Evolutionary conservation across 2,888 invertebrate species (phyloP).

Genomic region (Boloria euphrosyne): DNA sequence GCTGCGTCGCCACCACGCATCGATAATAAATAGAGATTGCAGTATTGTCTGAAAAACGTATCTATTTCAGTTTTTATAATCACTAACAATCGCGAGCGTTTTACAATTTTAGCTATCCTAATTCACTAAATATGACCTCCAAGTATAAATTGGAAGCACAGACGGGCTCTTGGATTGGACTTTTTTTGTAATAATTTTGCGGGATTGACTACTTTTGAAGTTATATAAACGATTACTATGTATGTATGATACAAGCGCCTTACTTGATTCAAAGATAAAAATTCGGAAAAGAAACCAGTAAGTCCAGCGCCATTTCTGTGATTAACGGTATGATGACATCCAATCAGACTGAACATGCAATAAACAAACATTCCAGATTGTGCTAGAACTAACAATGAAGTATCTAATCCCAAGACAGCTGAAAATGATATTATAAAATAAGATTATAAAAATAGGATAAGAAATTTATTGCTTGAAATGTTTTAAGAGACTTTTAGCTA

Average conservation of each 20-base stretch:
- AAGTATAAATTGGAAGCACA: too few relatives aligned
- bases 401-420: slow-evolving; percentile 85
- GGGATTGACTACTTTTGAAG: too few relatives aligned
- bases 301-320: slow-evolving; percentile 80
- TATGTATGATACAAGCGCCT: background rate
- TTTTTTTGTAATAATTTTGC: too few relatives aligned
- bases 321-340: slow-evolving; percentile 85
- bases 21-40: slow-evolving; percentile 90
- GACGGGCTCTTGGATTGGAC: too few relatives aligned
- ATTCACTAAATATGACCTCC: too few relatives aligned
- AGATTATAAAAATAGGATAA: background rate
- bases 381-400: slow-evolving; percentile 91
- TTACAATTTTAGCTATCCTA: too few relatives aligned
- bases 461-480: slow-evolving; percentile 49
- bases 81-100: too few relatives aligned
- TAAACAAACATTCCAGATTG: slow-evolving; percentile 95
- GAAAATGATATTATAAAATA: slow-evolving; percentile 18
- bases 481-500: background rate
- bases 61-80: background rate
- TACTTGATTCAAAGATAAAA: slow-evolving; percentile 88
- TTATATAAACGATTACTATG: too few relatives aligned
- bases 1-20: slow-evolving; percentile 89
- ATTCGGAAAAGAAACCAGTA: slow-evolving; percentile 87
- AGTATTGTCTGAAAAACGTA: slow-evolving; percentile 82
- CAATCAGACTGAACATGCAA: slow-evolving; percentile 93